phyloP scores from a whole-genome alignment of 2,113 vertebrate species.

The Columba livia region DNA sequence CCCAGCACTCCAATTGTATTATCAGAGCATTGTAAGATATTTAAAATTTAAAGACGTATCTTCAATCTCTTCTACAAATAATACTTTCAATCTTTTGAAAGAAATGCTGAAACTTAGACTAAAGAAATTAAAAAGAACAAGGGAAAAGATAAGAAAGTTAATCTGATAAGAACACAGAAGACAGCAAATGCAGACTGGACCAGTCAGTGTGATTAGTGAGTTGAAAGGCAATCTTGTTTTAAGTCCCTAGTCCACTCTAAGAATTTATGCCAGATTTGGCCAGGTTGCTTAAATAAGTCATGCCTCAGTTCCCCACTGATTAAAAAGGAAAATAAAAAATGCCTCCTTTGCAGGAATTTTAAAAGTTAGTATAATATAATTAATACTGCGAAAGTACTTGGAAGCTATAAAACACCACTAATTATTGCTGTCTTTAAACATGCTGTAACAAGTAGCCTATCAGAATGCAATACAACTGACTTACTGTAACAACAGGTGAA shows the following conservation, averaged over 20 bases:
- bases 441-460: neutral
- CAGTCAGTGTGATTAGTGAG: neutral
- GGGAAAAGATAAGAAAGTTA: neutral
- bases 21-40: neutral
- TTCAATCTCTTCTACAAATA: conserved; percentile 16
- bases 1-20: neutral
- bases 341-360: neutral
- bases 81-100: neutral
- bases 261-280: conserved; percentile 13
- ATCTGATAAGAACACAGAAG: neutral
- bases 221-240: conserved; percentile 22
- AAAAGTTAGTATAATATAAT: conserved; percentile 3
- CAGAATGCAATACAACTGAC: neutral
- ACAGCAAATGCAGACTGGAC: neutral
- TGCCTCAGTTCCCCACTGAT: neutral
- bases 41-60: conserved; percentile 1
- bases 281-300: neutral
- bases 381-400: neutral
- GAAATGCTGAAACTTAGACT: neutral
- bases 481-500: neutral
- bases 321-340: conserved; percentile 42
- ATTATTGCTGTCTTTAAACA: neutral
- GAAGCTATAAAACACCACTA: neutral
- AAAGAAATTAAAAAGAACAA: neutral
- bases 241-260: neutral